Conservation (phyloP, 2,113 vertebrate genomes). For the Todiramphus saurophagus region DNA sequence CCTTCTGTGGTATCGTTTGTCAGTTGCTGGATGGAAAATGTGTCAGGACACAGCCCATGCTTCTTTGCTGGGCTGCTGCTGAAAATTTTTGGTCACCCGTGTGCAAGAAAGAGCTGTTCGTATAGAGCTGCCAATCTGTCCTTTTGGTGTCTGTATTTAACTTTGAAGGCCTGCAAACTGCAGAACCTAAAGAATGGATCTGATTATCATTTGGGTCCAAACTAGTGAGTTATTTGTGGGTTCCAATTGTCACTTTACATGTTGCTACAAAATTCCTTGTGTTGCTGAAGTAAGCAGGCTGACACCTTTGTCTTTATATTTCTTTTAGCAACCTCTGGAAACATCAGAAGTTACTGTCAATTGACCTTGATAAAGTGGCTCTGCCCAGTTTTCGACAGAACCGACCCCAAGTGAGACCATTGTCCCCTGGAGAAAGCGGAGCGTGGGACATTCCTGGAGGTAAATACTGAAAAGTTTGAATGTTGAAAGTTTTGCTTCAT, state of each 20-base stretch:
- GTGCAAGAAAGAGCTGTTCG: not conserved
- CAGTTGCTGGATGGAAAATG: not conserved
- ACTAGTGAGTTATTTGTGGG: not conserved
- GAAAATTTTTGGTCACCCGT: not conserved
- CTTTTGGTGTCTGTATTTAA: not conserved
- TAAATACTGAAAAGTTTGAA: conserved; percentile 49
- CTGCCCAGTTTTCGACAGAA: conserved; percentile 89
- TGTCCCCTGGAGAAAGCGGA: conserved; percentile 96
- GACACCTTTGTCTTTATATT: conserved; percentile 30
- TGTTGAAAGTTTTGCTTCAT: not conserved
- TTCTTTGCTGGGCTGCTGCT: not conserved
- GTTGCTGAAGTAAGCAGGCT: not conserved
- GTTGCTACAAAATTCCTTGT: not conserved
- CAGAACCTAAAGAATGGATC: not conserved
- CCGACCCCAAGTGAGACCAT: conserved; percentile 93
- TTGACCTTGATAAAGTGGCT: conserved; percentile 94
- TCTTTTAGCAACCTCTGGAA: conserved; percentile 94
- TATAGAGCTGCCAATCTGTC: not conserved
- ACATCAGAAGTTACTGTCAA: conserved; percentile 95
- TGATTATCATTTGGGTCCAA: not conserved
- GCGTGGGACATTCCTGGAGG: conserved; percentile 99
- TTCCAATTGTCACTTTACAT: not conserved
- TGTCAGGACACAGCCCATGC: not conserved
- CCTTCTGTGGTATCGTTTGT: not conserved
- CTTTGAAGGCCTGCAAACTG: not conserved